These are phyloP conservation scores for Petrolisthes cinctipes DNA, from an alignment of 2,888 invertebrate species.

Conservation along the genomic window DNA sequence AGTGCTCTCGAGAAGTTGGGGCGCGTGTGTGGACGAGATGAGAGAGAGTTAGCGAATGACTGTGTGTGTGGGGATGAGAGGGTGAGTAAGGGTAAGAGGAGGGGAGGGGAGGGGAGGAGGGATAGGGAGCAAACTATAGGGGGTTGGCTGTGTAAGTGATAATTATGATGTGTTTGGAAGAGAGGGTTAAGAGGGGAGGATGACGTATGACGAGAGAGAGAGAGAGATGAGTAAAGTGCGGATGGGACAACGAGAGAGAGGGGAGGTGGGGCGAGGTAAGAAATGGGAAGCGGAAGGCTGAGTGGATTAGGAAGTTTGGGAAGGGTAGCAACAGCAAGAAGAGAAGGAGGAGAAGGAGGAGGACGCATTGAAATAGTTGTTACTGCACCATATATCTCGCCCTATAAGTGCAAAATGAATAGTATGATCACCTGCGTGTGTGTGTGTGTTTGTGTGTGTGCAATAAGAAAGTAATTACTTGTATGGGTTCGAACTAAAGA, in stretches of 20 bases:
- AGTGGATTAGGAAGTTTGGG: background rate
- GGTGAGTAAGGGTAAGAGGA: background rate
- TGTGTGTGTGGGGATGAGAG: no score
- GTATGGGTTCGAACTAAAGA: no score
- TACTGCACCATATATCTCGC: no score
- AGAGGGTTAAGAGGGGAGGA: background rate
- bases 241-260: background rate
- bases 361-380: no score
- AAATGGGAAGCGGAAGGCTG: background rate
- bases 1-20: no score
- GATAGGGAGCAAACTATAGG: background rate
- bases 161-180: background rate
- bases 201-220: background rate
- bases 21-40: no score
- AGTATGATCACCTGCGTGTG: no score
- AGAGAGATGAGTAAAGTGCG: background rate
- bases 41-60: no score
- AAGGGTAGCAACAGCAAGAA: background rate
- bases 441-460: no score
- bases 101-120: background rate
- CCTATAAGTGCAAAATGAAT: no score
- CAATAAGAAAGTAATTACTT: no score
- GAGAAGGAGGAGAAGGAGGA: background rate
- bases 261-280: background rate
- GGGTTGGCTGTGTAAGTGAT: background rate